Evolutionary conservation across 2,888 invertebrate genomes (phyloP), one percentile per base, ranked within the genome.

Genomic region (Magallana nippona): DNA sequence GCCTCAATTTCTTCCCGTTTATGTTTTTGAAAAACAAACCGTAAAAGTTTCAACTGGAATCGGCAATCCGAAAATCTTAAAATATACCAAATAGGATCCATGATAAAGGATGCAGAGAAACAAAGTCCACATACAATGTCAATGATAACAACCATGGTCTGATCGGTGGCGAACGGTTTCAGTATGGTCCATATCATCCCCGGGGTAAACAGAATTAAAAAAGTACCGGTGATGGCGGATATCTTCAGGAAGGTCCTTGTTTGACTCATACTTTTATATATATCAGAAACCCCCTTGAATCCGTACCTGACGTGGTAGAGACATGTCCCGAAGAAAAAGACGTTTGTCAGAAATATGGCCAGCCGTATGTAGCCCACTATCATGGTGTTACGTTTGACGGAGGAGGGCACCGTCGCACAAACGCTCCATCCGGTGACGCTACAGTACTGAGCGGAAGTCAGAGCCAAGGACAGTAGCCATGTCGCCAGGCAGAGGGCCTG

Each of bases 11-110:
- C 11, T 27, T 27, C 71, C 32, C 15, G 71, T 27, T 71, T 71
- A 2, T 71, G 15, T 11, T 71, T 32, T 22, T 71, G 22, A 32
- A 71, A 71, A 27, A 71, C 27, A 71, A 15, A 27, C 2, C 5
- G 71, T 27, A 71, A 15, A 27, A 71, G 15, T 71, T 27, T 22
- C 19, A 71, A 32, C 15, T 71, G 71, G 15, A 22, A 71, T 71
- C 27, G 71, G 5, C 71, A 71, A 27, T 71, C 71, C 15, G 22
- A 22, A 22, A 71, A 71, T 15, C 71, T 22, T 32, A 71, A 27
- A 15, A 71, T 32, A 27, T 71, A 71, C 71, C 71, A 71, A 2
- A 71, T 71, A 27, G 71, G 71, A 71, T 71, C 71, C 71, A 71
- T 71, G 2, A 71, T 27, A 15, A 71, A 71, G 1, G 71, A 71